Evolutionary conservation across 2,888 invertebrate species (phyloP).

Genomic region (Schizaphis graminum): DNA sequence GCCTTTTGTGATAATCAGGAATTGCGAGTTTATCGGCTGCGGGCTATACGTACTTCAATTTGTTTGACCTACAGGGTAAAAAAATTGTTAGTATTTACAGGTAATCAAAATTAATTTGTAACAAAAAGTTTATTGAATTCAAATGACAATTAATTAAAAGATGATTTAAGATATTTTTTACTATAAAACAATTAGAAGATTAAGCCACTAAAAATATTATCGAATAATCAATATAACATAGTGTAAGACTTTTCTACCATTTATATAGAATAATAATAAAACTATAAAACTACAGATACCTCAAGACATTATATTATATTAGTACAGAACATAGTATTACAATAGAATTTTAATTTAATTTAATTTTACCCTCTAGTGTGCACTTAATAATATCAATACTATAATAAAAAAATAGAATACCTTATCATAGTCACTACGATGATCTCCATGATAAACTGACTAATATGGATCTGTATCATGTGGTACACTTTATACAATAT

Average conservation of each 20-base stretch:
- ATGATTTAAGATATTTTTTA: not conserved
- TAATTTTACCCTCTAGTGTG: not conserved
- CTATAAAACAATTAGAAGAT: not conserved
- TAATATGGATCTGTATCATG: not conserved
- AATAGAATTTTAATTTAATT: not conserved
- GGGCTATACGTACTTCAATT: not conserved
- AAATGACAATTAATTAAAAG: not conserved
- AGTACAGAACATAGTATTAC: not conserved
- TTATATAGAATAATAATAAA: not conserved
- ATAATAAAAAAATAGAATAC: not conserved
- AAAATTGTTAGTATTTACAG: not conserved
- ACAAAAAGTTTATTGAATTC: not conserved
- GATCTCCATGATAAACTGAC: not conserved
- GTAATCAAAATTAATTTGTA: not conserved
- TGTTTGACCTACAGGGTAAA: not conserved
- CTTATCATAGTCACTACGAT: not conserved
- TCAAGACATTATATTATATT: not conserved
- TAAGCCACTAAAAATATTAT: not conserved
- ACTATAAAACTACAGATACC: not conserved
- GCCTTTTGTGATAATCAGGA: slow-evolving; percentile 23
- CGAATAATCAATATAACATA: not conserved
- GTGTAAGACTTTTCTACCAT: not conserved
- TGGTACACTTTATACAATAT: not conserved
- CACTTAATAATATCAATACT: not conserved
- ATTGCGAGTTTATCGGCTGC: not conserved